phyloP scores from a whole-genome alignment of 2,797 vertebrate species.

The Kryptopterus vitreolus region DNA sequence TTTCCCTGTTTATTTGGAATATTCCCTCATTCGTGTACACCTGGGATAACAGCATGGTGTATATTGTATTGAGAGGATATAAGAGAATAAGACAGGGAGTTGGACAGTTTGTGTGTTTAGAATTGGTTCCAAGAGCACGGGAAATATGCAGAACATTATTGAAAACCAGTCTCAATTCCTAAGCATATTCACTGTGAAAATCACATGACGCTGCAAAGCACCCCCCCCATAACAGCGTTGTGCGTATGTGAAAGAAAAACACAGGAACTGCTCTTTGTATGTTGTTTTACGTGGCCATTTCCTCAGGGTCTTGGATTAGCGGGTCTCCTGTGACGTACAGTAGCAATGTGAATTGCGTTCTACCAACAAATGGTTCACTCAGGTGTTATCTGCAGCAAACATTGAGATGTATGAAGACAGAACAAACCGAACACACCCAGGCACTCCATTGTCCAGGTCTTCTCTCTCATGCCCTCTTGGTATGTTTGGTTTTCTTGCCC shows the following conservation, averaged over 20 bases:
- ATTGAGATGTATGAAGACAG: conserved; percentile 31
- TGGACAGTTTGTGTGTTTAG: neutral
- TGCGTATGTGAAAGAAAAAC: neutral
- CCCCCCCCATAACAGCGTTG: neutral
- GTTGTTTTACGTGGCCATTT: conserved; percentile 34
- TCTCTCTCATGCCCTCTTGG: conserved; percentile 8
- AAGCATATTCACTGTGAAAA: neutral
- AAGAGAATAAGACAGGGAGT: neutral
- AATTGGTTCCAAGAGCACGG: neutral
- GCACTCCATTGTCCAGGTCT: conserved; percentile 13
- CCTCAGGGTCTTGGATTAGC: conserved; percentile 5
- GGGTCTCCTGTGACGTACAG: neutral
- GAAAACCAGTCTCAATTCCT: neutral
- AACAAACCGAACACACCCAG: conserved; percentile 40
- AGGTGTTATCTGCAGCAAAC: conserved; percentile 29
- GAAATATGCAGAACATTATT: neutral
- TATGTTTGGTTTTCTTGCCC: conserved; percentile 20
- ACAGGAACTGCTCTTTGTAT: conserved; percentile 30
- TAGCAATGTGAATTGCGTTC: neutral
- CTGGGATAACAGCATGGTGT: neutral
- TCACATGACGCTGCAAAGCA: neutral
- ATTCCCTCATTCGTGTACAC: neutral
- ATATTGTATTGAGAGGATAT: neutral
- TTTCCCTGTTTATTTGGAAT: neutral
- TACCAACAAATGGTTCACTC: neutral